Conservation (phyloP, 2,113 vertebrate species). For the Hippoglossus stenolepis region DNA sequence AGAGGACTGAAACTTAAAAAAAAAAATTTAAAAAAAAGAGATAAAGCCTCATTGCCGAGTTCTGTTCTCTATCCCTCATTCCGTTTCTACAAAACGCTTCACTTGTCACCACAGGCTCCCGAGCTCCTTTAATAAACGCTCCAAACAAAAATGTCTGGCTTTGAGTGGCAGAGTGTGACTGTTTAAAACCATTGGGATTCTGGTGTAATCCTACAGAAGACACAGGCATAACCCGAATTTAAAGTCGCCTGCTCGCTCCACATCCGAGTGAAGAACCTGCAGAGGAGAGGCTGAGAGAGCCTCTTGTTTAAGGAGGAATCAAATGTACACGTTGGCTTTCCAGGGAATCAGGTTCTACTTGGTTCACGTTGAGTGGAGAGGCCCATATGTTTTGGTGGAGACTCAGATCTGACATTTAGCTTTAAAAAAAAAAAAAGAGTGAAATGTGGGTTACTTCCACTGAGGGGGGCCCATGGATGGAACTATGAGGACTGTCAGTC, state of each 20-base stretch:
- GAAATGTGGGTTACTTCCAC: constrained; percentile 79
- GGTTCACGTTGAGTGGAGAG: constrained; percentile 53
- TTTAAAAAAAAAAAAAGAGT: constrained; percentile 61
- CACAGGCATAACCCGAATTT: constrained; percentile 67
- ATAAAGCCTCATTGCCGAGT: constrained; percentile 54
- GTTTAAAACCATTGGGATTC: constrained; percentile 77
- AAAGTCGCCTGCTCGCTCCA: constrained; percentile 60
- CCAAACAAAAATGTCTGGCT: constrained; percentile 69
- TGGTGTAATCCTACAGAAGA: constrained; percentile 74
- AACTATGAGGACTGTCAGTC: constrained; percentile 71
- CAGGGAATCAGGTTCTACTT: constrained; percentile 48
- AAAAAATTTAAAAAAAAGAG: constrained; percentile 37
- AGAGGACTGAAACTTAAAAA: constrained; percentile 60
- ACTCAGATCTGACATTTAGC: constrained; percentile 65
- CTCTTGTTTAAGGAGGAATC: constrained; percentile 24
- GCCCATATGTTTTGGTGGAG: constrained; percentile 51
- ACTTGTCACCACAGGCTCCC: constrained; percentile 76
- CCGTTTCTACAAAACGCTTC: constrained; percentile 72
- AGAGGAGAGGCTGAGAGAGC: constrained; percentile 46
- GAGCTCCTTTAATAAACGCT: constrained; percentile 78
- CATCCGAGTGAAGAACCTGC: constrained; percentile 56
- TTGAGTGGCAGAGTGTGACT: constrained; percentile 82
- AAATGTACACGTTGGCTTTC: constrained; percentile 55
- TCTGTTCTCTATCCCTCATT: constrained; percentile 63
- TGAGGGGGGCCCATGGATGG: constrained; percentile 64